Conservation (phyloP, 2,888 invertebrate genomes). For the Mythimna vitellina region DNA sequence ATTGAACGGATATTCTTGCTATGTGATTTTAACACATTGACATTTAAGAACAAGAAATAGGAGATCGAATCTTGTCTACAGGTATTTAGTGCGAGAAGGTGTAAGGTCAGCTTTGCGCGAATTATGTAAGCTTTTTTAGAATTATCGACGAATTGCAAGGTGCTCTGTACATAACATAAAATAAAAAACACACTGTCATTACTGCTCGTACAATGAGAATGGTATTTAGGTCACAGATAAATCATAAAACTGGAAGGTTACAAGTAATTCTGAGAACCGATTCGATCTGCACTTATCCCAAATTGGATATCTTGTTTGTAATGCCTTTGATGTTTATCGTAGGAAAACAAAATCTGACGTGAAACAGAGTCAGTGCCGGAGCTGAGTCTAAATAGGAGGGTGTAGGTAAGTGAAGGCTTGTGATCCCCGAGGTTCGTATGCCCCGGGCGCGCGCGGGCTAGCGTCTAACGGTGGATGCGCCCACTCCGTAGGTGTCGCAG, state of each 20-base stretch:
- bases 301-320: conserved; percentile 58
- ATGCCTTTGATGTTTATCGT: conserved; percentile 57
- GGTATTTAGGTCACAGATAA: conserved; percentile 56
- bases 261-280: conserved; percentile 52
- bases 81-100: conserved; percentile 45
- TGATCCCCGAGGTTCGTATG: conserved; percentile 66
- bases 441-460: conserved; percentile 59
- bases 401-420: conserved; percentile 65
- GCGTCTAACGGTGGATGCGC: conserved; percentile 85
- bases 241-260: conserved; percentile 51
- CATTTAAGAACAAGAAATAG: conserved; percentile 55
- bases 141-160: conserved; percentile 12
- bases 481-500: conserved; percentile 87
- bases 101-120: conserved; percentile 26
- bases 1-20: conserved; percentile 53
- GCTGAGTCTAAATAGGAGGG: conserved; percentile 62
- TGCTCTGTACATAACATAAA: conserved; percentile 23
- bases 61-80: conserved; percentile 43
- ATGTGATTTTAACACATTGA: conserved; percentile 55
- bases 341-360: conserved; percentile 56
- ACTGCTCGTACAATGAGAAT: conserved; percentile 28
- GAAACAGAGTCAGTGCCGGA: conserved; percentile 58
- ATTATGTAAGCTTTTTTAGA: conserved; percentile 42
- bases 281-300: conserved; percentile 57
- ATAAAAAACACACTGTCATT: conserved; percentile 27